phyloP scores from a whole-genome alignment of 2,797 vertebrate species.

The Sardinella longiceps region DNA sequence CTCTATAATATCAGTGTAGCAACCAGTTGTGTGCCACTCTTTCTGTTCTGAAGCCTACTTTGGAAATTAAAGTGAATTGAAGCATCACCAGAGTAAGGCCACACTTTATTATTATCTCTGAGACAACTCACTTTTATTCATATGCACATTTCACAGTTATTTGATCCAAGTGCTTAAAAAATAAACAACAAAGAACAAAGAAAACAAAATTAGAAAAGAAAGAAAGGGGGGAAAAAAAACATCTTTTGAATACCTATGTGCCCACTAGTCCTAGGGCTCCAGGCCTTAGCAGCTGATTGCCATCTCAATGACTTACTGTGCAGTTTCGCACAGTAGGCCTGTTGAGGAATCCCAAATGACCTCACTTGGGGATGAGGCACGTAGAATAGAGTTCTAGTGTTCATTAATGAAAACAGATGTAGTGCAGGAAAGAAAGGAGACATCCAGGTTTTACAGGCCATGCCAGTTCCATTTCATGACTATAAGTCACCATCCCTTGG shows the following conservation, averaged over 20 bases:
- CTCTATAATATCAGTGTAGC: no score
- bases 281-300: neutral
- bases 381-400: neutral
- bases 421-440: neutral
- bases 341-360: slow-evolving; percentile 10
- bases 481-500: neutral
- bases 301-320: neutral
- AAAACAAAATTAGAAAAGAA: neutral
- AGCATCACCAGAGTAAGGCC: no score
- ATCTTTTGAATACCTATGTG: no score
- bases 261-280: neutral
- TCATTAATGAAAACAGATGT: slow-evolving; percentile 12
- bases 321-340: neutral
- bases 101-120: no score
- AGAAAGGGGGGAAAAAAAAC: no score
- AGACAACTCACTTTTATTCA: no score
- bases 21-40: no score
- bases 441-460: neutral
- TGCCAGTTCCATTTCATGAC: neutral
- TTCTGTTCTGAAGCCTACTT: no score
- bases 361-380: neutral
- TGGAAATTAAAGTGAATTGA: no score
- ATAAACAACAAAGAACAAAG: no score
- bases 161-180: no score
- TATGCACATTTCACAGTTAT: no score